Evolutionary conservation across 1,140 invertebrate genomes (phyloP), one percentile per base, ranked within the genome.

Genomic region (Oncopodura yosiiana): DNA sequence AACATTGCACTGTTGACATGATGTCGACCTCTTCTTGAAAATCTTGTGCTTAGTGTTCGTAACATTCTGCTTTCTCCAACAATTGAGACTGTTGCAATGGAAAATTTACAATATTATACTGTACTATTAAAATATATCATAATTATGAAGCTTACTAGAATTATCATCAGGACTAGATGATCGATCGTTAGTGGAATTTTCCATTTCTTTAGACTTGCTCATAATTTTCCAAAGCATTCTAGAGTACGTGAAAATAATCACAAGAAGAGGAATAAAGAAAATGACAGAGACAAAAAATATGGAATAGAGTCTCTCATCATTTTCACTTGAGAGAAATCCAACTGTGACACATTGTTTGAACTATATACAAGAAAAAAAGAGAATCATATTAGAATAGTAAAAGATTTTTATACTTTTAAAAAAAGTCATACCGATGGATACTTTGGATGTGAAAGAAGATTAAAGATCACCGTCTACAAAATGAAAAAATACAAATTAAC

Each of bases 341-440:
- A 86, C 86, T 0, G 82, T 83, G 0, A 87, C 84, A 67, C 85
- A 87, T 68, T 89, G 86, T 51, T 75, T 74, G 70, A 81, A 89
- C n/a, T n/a, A n/a, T n/a, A n/a, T n/a, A n/a, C n/a, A n/a, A n/a
- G n/a, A n/a, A n/a, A n/a, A n/a, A n/a, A n/a, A n/a, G n/a, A n/a
- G n/a, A n/a, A n/a, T n/a, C n/a, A n/a, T n/a, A n/a, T n/a, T n/a
- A n/a, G n/a, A n/a, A n/a, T n/a, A n/a, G n/a, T n/a, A n/a, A n/a
- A n/a, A n/a, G n/a, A n/a, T n/a, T n/a, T n/a, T n/a, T n/a, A n/a
- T n/a, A n/a, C n/a, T n/a, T n/a, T n/a, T n/a, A n/a, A n/a, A n/a
- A n/a, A n/a, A n/a, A n/a, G n/a, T n/a, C n/a, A n/a, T n/a, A n/a
- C n/a, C n/a, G n/a, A n/a, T n/a, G n/a, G n/a, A n/a, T n/a, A n/a